Conservation (phyloP, 2,888 invertebrate species). For the Drosophila emarginata region DNA sequence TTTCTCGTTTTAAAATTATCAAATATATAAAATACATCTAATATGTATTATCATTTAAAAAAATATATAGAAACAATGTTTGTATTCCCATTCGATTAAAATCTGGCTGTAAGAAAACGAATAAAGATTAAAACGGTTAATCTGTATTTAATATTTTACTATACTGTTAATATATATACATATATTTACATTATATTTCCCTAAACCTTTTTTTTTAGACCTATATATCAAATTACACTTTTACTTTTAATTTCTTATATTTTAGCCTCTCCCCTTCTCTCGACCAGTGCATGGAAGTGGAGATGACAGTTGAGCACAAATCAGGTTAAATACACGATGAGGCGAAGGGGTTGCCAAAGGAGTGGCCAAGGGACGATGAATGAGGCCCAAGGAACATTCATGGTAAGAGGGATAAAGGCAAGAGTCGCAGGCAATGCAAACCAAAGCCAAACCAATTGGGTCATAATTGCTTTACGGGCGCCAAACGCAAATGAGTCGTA, state of each 20-base stretch:
- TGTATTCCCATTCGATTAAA: too few species aligned
- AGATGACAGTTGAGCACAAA: slow-evolving; percentile 49
- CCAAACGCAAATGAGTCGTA: slow-evolving; percentile 70
- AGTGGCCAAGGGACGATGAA: background rate
- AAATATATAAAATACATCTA: too few species aligned
- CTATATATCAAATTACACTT: background rate
- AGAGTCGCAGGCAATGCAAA: slow-evolving; percentile 41
- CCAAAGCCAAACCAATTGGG: slow-evolving; percentile 72
- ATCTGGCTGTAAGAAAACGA: too few species aligned
- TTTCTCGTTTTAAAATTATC: too few species aligned
- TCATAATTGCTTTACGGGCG: slow-evolving; percentile 73
- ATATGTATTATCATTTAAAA: too few species aligned
- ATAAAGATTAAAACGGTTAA: too few species aligned
- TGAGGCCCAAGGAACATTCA: background rate
- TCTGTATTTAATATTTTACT: too few species aligned
- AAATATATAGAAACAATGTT: too few species aligned
- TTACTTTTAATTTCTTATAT: background rate
- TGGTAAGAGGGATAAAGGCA: background rate
- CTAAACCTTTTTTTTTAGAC: too few species aligned
- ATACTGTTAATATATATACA: too few species aligned
- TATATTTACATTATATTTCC: too few species aligned
- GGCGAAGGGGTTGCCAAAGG: background rate
- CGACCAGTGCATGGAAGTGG: slow-evolving; percentile 19
- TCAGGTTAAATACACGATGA: slow-evolving; percentile 68
- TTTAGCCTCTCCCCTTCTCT: background rate